Base-by-base conservation (phyloP, 1,140 invertebrate species). In the Pseudomyrmex gracilis region DNA sequence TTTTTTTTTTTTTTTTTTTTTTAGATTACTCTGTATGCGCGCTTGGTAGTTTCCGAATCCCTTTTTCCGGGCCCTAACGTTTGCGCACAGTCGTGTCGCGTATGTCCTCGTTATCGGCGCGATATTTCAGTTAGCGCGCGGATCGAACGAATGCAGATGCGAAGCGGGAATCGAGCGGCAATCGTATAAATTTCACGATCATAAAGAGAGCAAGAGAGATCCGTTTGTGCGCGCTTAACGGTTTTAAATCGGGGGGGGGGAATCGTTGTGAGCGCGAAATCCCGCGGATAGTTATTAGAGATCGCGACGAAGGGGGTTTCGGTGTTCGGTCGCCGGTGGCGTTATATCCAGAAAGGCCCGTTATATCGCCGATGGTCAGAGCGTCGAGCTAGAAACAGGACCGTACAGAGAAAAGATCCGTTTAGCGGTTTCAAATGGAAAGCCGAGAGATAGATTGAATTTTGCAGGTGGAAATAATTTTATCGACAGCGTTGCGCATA, bases 61-160 rank as follows among this genome's bases (percentile, higher is more conserved):
- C 51, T 70, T 13, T 68, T 74, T 24, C 57, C 53, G 57, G 61
- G 68, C 82, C 53, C 84, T 73, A 73, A 66, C 57, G 49, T 55
- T 64, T 83, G 68, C 87, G 71, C 84, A 58, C 13, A 34, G 34
- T 34, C 34, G 34, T 60, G 34, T 60, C 68, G 74, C 82, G 85
- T 93, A 91, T 86, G 85, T 93, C 90, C 89, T 92, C 90, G 91
- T 93, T 93, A 92, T 88, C 85, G 89, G 20, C 68, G 85, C 83
- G 88, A 92, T 93, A 93, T 93, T 93, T 92, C 92, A 92, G 91
- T 93, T 93, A 93, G 80, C 73, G 66, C 74, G 85, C 83, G 89
- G 90, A 92, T 88, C 87, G 71, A 87, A 86, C 89, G 53, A 76
- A 78, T 60, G 53, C 24, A 71, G 53, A 66, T 74, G 80, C 76